phyloP scores from a whole-genome alignment of 2,888 invertebrate genomes.

The Disparrhopalites patrizii region DNA sequence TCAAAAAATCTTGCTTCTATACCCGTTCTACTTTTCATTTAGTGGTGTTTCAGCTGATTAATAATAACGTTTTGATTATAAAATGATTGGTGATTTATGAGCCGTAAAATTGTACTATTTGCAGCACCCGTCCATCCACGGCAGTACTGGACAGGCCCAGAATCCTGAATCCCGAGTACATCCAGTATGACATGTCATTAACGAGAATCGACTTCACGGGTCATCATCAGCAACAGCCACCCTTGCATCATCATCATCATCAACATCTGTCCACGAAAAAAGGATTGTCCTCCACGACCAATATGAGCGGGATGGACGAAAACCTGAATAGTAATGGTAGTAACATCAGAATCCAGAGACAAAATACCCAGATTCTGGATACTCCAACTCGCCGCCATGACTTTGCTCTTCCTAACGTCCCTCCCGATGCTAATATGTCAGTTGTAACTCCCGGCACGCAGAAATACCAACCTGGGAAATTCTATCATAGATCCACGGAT shows the following conservation, averaged over 20 bases:
- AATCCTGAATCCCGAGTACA: constrained; percentile 45
- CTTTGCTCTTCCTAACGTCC: constrained; percentile 14
- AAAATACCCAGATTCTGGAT: constrained; percentile 17
- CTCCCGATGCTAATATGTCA: background rate
- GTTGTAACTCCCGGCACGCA: background rate
- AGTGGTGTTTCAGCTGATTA: too few species aligned
- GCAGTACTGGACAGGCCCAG: constrained; percentile 44
- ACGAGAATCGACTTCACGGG: constrained; percentile 41
- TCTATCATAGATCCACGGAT: background rate
- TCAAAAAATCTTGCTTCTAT: too few species aligned
- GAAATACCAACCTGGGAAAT: background rate
- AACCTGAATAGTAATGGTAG: constrained; percentile 7
- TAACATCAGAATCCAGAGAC: background rate
- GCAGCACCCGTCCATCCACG: constrained; percentile 38
- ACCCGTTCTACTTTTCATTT: too few species aligned
- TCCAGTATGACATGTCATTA: constrained; percentile 48
- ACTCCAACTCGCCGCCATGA: background rate
- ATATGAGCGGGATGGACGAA: constrained; percentile 16
- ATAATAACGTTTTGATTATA: too few species aligned
- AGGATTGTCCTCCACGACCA: too few species aligned
- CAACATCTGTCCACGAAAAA: too few species aligned
- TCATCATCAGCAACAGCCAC: background rate
- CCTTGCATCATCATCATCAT: background rate
- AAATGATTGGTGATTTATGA: too few species aligned
- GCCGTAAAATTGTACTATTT: too few species aligned